Evolutionary conservation across 2,888 invertebrate species (phyloP).

Genomic region (Andrena chrysosceles): DNA sequence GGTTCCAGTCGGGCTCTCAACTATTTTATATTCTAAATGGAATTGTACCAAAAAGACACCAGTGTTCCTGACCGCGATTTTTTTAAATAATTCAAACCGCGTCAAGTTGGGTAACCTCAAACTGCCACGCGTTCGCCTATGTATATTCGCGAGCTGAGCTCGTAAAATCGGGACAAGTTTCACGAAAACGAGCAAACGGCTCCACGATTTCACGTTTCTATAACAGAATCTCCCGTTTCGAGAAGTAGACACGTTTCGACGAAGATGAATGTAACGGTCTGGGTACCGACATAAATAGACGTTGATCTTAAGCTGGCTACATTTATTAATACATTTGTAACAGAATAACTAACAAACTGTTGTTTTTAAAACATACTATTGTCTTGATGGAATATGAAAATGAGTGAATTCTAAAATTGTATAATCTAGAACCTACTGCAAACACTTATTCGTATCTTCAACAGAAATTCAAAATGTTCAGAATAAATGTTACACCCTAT

Average conservation of each 20-base stretch:
- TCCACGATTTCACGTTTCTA: slow-evolving; percentile 33
- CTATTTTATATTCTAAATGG: neutral
- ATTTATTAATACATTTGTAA: neutral
- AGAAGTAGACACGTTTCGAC: neutral
- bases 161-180: slow-evolving; percentile 46
- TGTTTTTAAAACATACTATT: neutral
- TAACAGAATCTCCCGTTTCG: slow-evolving; percentile 35
- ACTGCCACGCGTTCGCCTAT: slow-evolving; percentile 6
- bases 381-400: neutral
- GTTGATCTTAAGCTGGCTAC: neutral
- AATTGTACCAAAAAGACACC: neutral
- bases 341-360: neutral
- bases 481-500: too few species aligned
- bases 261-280: slow-evolving; percentile 9
- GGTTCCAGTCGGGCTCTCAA: neutral
- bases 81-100: slow-evolving; percentile 20
- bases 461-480: neutral
- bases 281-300: slow-evolving; percentile 11
- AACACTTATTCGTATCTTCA: too few species aligned
- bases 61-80: neutral
- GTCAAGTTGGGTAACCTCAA: slow-evolving; percentile 30
- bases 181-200: slow-evolving; percentile 16
- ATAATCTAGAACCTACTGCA: too few species aligned
- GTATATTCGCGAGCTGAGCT: slow-evolving; percentile 22
- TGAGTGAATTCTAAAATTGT: too few species aligned